These are phyloP conservation scores for Cyprinodon brontotheroides DNA, from an alignment of 2,113 vertebrate species.

Conservation along the genomic window DNA sequence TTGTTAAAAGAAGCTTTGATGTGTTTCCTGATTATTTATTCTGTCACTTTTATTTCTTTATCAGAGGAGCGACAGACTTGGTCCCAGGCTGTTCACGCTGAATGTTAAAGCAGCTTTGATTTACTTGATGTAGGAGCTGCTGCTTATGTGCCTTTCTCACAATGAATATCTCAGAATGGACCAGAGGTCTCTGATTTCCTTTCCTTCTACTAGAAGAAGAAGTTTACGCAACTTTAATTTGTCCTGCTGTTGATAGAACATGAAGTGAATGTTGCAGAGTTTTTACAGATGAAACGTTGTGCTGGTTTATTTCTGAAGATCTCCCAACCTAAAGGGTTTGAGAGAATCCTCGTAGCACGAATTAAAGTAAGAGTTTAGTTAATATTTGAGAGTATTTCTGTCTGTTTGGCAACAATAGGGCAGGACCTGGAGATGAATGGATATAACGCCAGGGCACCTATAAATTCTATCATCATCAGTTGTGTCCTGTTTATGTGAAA, in stretches of 20 bases:
- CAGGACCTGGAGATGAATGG: slow-evolving; percentile 28
- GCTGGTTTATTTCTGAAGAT: slow-evolving; percentile 17
- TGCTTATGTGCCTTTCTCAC: slow-evolving; percentile 71
- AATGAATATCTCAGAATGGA: slow-evolving; percentile 11
- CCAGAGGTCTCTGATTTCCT: slow-evolving; percentile 20
- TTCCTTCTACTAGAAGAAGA: slow-evolving; percentile 30
- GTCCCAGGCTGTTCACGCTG: slow-evolving; percentile 7
- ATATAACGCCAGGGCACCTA: slow-evolving; percentile 38
- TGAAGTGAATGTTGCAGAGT: slow-evolving; percentile 56
- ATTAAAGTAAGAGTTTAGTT: slow-evolving; percentile 20
- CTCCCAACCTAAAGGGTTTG: slow-evolving; percentile 54
- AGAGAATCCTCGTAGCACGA: slow-evolving; percentile 22
- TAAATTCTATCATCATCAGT: slow-evolving; percentile 20
- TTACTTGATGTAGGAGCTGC: slow-evolving; percentile 45
- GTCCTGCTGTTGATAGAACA: slow-evolving; percentile 31
- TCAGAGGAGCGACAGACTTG: slow-evolving; percentile 19
- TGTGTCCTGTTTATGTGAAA: slow-evolving; percentile 47
- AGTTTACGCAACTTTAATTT: slow-evolving; percentile 33
- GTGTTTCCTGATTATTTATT: slow-evolving; percentile 60
- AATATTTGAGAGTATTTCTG: slow-evolving; percentile 28
- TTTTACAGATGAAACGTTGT: slow-evolving; percentile 39
- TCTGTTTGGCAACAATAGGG: slow-evolving; percentile 34
- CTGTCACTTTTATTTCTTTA: slow-evolving; percentile 28
- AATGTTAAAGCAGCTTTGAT: slow-evolving; percentile 44
- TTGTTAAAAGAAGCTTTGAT: slow-evolving; percentile 32